Percentiles rank a stretch among this genome's conserved stretches.
Evolutionary conservation across 2,888 invertebrate species (phyloP).

Genomic region (Limnephilus lunatus): DNA sequence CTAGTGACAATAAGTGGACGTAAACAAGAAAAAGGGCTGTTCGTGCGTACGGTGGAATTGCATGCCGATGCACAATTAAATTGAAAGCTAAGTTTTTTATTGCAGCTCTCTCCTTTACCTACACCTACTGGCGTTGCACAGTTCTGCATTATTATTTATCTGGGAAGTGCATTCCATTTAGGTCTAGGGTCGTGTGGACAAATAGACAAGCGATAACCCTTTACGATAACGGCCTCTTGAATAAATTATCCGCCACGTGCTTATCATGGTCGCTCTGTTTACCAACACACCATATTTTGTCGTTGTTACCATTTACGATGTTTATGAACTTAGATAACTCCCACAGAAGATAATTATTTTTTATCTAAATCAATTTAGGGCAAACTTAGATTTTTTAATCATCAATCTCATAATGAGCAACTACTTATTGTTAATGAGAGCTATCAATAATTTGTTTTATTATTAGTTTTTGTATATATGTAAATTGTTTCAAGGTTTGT

Average conservation of each 20-base stretch:
- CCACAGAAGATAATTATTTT: background rate
- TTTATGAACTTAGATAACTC: background rate
- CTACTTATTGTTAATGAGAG: background rate
- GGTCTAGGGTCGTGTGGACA: constrained; percentile 22
- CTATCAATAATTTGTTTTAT: background rate
- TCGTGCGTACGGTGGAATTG: no score
- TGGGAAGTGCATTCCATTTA: background rate
- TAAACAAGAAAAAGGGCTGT: no score
- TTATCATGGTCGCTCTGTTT: constrained; percentile 19
- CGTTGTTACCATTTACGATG: background rate
- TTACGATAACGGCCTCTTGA: background rate
- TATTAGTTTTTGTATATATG: no score
- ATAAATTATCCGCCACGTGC: constrained; percentile 11
- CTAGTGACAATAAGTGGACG: no score
- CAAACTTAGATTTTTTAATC: background rate
- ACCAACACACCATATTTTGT: background rate
- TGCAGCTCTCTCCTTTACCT: no score
- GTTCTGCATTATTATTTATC: background rate
- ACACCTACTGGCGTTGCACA: background rate
- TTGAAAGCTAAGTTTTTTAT: no score
- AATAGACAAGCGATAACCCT: constrained; percentile 35
- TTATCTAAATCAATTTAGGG: background rate
- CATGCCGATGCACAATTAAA: no score
- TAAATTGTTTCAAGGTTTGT: no score
- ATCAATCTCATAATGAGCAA: background rate